Evolutionary conservation across 2,113 vertebrate genomes (phyloP).

Genomic region (Tautogolabrus adspersus): DNA sequence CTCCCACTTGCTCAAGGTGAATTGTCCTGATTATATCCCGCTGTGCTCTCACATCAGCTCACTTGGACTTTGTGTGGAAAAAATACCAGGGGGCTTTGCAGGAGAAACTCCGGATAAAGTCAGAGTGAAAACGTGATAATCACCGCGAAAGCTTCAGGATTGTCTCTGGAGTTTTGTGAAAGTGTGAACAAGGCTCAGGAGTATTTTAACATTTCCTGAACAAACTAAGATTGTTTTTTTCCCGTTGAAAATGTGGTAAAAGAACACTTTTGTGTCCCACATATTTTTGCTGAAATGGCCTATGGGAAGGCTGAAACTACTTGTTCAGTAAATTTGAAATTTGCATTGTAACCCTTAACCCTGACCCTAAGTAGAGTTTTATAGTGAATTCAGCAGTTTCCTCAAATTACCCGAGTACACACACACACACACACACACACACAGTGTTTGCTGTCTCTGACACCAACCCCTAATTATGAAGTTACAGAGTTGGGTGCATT

Average conservation of each 20-base stretch:
- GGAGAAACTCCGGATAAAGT: too few relatives aligned
- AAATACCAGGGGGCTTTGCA: too few relatives aligned
- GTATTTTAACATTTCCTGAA: too few relatives aligned
- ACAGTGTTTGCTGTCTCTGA: constrained; percentile 48
- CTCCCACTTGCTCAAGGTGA: too few relatives aligned
- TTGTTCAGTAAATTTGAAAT: neutral
- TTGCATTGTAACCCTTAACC: constrained; percentile 13
- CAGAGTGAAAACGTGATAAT: too few relatives aligned
- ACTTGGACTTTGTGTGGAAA: too few relatives aligned
- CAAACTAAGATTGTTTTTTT: neutral
- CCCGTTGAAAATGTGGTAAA: neutral
- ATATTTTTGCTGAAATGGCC: neutral
- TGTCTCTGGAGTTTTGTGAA: too few relatives aligned
- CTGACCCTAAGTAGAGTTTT: constrained; percentile 11
- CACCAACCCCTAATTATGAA: constrained; percentile 66
- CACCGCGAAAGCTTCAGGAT: too few relatives aligned
- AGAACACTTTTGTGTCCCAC: neutral
- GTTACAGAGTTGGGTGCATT: constrained; percentile 41
- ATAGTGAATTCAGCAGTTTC: constrained; percentile 31
- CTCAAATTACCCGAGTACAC: neutral
- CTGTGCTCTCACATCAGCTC: too few relatives aligned
- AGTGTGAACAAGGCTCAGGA: too few relatives aligned
- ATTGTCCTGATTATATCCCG: too few relatives aligned
- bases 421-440: constrained; percentile 22
- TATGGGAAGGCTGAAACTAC: neutral